These are phyloP conservation scores for Rhyacophila evoluta DNA, from an alignment of 2,888 invertebrate species.

Conservation along the genomic window DNA sequence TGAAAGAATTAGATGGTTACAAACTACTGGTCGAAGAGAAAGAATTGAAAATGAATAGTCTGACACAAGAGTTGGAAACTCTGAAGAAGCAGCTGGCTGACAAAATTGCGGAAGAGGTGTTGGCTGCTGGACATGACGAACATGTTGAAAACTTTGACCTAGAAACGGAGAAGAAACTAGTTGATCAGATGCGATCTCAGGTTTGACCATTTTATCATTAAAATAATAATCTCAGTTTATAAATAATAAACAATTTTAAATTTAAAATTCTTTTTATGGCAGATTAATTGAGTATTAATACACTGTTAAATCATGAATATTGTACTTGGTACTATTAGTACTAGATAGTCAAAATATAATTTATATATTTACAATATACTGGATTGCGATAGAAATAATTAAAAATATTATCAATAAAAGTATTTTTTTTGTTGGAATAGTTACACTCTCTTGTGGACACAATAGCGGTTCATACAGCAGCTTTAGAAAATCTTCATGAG, in stretches of 20 bases:
- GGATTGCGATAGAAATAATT: too few relatives aligned
- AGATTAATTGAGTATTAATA: too few relatives aligned
- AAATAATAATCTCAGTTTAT: too few relatives aligned
- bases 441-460: constrained; percentile 76
- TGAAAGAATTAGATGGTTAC: constrained; percentile 72
- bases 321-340: too few relatives aligned
- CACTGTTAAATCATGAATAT: too few relatives aligned
- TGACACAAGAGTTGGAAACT: constrained; percentile 69
- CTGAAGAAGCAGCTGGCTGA: constrained; percentile 65
- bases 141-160: constrained; percentile 59
- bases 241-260: too few relatives aligned
- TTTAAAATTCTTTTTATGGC: too few relatives aligned
- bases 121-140: constrained; percentile 58
- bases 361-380: too few relatives aligned
- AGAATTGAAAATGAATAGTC: constrained; percentile 69
- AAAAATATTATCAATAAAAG: too few relatives aligned
- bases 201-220: too few relatives aligned
- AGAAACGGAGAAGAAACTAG: constrained; percentile 56
- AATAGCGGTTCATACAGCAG: constrained; percentile 78
- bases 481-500: constrained; percentile 79
- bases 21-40: constrained; percentile 70
- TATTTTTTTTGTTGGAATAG: too few relatives aligned
- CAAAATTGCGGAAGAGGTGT: constrained; percentile 62
- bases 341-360: too few relatives aligned
- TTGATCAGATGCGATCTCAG: constrained; percentile 64